phyloP scores from a whole-genome alignment of 2,113 vertebrate genomes.

The Rattus rattus region DNA sequence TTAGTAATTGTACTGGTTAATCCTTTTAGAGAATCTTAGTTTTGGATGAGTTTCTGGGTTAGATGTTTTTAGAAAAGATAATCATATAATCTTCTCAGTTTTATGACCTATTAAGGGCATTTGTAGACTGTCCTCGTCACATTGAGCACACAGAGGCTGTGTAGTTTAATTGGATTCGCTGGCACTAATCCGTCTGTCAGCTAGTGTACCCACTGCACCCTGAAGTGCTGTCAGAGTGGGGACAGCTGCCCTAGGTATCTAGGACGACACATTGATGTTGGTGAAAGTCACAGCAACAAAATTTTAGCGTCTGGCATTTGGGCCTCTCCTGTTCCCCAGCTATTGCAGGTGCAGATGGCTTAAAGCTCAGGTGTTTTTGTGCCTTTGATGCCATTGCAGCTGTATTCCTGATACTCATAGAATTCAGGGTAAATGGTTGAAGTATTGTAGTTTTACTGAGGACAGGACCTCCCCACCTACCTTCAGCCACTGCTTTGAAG shows the following conservation, averaged over 20 bases:
- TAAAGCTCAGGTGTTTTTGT: neutral
- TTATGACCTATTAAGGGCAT: neutral
- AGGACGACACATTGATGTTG: neutral
- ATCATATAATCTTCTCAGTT: neutral
- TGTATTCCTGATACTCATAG: neutral
- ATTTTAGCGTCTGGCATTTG: neutral
- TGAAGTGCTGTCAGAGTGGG: neutral
- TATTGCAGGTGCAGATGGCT: neutral
- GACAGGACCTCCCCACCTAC: accelerated
- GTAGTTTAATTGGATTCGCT: neutral
- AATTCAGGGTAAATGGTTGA: neutral
- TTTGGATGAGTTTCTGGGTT: conserved; percentile 59
- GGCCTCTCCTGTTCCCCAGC: neutral
- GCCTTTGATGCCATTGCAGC: neutral
- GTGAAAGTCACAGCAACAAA: neutral
- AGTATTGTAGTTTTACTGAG: neutral
- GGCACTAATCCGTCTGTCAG: neutral
- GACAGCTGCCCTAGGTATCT: neutral
- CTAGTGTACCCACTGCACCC: neutral
- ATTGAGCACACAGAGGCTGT: neutral
- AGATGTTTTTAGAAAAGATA: conserved; percentile 61
- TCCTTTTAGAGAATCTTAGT: conserved; percentile 24
- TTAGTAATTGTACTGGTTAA: neutral
- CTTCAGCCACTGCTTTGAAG: neutral
- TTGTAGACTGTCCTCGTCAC: neutral